Base-by-base conservation (phyloP, 2,113 vertebrate genomes). In the Psammodynastes pulverulentus region DNA sequence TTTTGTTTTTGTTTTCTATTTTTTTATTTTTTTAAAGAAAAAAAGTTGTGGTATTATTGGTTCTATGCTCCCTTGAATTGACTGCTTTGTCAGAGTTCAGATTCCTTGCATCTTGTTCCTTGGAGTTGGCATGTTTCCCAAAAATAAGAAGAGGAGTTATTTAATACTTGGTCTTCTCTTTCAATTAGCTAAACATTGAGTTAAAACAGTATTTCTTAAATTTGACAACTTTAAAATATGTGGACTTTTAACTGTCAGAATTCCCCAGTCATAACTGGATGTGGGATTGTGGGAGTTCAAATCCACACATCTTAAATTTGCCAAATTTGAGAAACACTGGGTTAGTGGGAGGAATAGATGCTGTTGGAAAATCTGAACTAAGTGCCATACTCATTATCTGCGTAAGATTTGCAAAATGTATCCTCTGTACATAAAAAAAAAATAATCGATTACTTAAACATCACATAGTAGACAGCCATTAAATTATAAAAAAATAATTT, bases 401-500 rank as follows among this genome's bases (percentile, higher is more conserved):
- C 98, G 98, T 98, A 97, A 98, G 98, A 98, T 98, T 98, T 97
- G 97, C 98, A 98, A 98, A 98, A 98, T 97, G 97, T 98, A 98
- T 97, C 97, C 97, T 98, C 98, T 98, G 98, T 99, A 98, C 98
- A 98, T 98, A 98, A 98, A 98, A 79, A 79, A 79, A 97, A 97
- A 98, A 97, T 96, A 97, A 97, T 98, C 97, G 98, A 97, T 97
- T 97, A 98, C 97, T 97, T 98, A 98, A 98, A 98, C 98, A 98
- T 98, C 98, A 98, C 98, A 98, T 98, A 98, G 98, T 98, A 98
- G 98, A 98, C 98, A 99, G 98, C 98, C 98, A 98, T 98, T 99
- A 99, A 99, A 98, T 99, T 99, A 99, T 99, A 98, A 98, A 98
- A 97, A 98, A 97, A 98, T 99, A 99, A 99, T 99, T 99, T 99